Conservation (phyloP, 1,140 invertebrate species). For the Zaprionus capensis region DNA sequence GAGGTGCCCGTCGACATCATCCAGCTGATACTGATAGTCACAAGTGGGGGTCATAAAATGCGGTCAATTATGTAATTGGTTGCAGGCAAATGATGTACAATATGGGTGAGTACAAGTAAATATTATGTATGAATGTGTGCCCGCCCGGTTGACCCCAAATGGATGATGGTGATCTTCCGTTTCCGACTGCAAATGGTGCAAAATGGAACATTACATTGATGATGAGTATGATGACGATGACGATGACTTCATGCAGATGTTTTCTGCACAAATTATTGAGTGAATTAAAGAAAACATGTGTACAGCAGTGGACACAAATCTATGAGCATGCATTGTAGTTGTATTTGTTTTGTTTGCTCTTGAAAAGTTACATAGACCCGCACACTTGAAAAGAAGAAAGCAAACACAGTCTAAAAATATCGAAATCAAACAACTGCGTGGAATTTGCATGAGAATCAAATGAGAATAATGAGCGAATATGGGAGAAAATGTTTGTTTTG, state of each 20-base stretch:
- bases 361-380: slow-evolving; percentile 1
- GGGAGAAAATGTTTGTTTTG: not conserved
- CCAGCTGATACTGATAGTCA: slow-evolving; percentile 37
- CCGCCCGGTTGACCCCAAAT: slow-evolving; percentile 5
- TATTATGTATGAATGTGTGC: not conserved
- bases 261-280: slow-evolving; percentile 20
- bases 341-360: not conserved
- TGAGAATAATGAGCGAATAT: slow-evolving; percentile 4
- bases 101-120: not conserved
- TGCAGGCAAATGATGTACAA: slow-evolving; percentile 1
- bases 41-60: slow-evolving; percentile 48
- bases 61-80: slow-evolving; percentile 68
- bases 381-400: not conserved
- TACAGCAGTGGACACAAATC: not conserved
- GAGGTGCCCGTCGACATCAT: slow-evolving; percentile 3
- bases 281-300: slow-evolving; percentile 1
- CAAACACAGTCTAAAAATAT: slow-evolving; percentile 12
- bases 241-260: slow-evolving; percentile 36
- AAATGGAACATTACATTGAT: not conserved
- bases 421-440: slow-evolving; percentile 5
- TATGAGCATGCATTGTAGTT: not conserved
- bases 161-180: slow-evolving; percentile 52
- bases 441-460: not conserved
- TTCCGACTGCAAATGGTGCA: slow-evolving; percentile 45
- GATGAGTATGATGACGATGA: not conserved